A percentile compares a stretch with the other conserved stretches of the same genome.
phyloP scores from a whole-genome alignment of 1,140 invertebrate genomes.

The Drosophila persimilis region DNA sequence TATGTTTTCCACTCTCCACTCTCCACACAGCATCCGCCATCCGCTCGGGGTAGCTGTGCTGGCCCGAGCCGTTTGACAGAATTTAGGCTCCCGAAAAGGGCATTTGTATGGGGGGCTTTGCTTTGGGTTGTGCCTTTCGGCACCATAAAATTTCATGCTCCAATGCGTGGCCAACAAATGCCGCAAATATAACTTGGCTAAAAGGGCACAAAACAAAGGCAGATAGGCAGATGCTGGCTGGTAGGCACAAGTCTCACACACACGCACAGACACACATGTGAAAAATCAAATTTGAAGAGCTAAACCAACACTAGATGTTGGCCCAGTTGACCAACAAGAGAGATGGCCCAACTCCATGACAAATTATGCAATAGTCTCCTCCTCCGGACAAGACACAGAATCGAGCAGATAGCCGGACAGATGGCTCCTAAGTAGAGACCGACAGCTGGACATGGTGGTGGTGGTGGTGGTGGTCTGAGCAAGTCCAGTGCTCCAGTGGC shows the following conservation, averaged over 20 bases:
- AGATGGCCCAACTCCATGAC: constrained; percentile 53
- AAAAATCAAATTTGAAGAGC: constrained; percentile 73
- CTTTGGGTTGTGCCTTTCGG: constrained; percentile 51
- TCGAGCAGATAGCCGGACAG: constrained; percentile 22
- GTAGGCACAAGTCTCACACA: neutral
- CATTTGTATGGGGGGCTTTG: constrained; percentile 7
- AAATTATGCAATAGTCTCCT: constrained; percentile 46
- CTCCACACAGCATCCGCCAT: constrained; percentile 1
- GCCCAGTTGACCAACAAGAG: constrained; percentile 26
- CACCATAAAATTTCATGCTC: constrained; percentile 75
- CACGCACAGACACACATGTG: constrained; percentile 29
- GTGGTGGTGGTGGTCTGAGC: constrained; percentile 33
- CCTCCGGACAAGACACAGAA: constrained; percentile 21
- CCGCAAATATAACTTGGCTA: constrained; percentile 61
- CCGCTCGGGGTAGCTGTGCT: constrained; percentile 44
- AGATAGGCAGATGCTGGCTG: neutral
- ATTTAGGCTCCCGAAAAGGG: constrained; percentile 10
- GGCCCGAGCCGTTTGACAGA: constrained; percentile 19
- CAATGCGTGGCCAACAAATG: constrained; percentile 76
- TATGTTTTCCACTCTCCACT: constrained; percentile 44
- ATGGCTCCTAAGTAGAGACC: constrained; percentile 23
- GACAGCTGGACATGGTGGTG: constrained; percentile 35
- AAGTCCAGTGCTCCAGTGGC: constrained; percentile 40
- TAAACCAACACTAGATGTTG: constrained; percentile 56
- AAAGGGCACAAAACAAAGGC: constrained; percentile 7